A percentile compares a stretch with the other conserved stretches of the same genome.
Conservation (phyloP, 2,797 vertebrate species). For the Argyrosomus regius region DNA sequence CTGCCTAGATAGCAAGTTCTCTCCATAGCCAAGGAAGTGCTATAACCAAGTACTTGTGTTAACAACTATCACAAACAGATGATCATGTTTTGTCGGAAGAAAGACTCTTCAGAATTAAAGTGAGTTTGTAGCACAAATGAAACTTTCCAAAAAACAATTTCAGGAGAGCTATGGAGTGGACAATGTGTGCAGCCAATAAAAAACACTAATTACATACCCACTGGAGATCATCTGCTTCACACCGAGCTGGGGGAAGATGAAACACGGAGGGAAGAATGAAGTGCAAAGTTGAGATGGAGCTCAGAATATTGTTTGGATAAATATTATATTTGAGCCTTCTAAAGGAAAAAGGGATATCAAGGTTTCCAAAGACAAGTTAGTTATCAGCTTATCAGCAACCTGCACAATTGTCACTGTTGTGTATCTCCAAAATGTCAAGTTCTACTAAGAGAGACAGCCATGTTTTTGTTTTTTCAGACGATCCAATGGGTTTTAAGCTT, state of each 20-base stretch:
- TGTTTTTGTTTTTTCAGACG: background rate
- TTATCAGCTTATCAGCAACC: background rate
- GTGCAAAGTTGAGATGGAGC: background rate
- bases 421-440: background rate
- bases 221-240: background rate
- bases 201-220: background rate
- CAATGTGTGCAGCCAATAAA: background rate
- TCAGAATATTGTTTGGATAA: background rate
- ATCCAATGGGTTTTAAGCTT: background rate
- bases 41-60: background rate
- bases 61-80: constrained; percentile 8
- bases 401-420: background rate
- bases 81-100: background rate
- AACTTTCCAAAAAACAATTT: background rate
- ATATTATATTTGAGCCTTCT: background rate
- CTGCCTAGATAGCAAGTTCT: background rate
- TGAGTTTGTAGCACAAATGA: constrained; percentile 5
- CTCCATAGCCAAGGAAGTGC: background rate
- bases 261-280: background rate
- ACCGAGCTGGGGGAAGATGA: background rate
- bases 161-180: background rate
- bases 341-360: background rate
- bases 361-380: background rate
- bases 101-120: constrained; percentile 1
- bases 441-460: background rate